These are phyloP conservation scores for Otus scops DNA, from an alignment of 2,797 vertebrate species.

Conservation along the genomic window DNA sequence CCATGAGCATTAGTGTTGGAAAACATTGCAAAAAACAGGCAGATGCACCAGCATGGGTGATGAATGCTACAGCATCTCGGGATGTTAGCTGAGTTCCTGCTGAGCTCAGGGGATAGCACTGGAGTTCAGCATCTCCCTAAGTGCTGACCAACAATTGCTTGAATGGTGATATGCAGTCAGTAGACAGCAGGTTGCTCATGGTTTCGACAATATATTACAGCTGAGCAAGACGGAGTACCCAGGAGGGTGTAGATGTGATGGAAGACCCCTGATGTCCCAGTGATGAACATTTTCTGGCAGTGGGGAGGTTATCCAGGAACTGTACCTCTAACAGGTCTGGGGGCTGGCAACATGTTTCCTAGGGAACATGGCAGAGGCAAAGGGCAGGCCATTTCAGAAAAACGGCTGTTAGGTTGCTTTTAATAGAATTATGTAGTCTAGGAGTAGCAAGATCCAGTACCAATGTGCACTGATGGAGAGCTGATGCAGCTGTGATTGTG, in stretches of 20 bases:
- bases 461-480: not conserved
- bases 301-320: not conserved
- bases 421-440: not conserved
- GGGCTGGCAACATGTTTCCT: not conserved
- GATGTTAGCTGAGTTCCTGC: not conserved
- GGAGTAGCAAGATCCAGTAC: not conserved
- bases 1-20: not conserved
- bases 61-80: not conserved
- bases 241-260: not conserved
- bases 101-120: not conserved
- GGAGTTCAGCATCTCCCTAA: not conserved
- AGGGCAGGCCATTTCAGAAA: not conserved
- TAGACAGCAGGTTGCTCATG: not conserved
- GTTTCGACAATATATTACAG: not conserved
- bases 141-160: not conserved
- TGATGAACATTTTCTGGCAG: accelerated
- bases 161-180: not conserved
- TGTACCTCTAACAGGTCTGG: not conserved
- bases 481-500: not conserved
- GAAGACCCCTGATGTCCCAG: not conserved
- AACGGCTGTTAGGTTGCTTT: not conserved
- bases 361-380: not conserved
- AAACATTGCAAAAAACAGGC: not conserved
- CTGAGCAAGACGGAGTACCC: not conserved
- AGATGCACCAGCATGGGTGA: accelerated